Percentiles rank a stretch among this genome's conserved stretches.
Conservation (phyloP, 1,140 invertebrate species). For the Psilanteris sp. region DNA sequence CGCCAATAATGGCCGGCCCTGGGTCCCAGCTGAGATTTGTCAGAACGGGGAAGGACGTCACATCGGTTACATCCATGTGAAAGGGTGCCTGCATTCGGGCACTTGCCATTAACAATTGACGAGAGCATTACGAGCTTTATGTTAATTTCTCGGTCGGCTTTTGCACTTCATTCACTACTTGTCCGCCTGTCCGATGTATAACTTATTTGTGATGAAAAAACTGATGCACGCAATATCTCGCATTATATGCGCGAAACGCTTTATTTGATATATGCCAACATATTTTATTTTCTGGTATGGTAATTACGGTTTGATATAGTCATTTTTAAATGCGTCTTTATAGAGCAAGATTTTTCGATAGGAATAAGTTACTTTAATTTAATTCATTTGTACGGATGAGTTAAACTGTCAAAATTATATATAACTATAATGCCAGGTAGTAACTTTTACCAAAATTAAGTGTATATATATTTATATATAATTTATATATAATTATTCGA, state of each 20-base stretch:
- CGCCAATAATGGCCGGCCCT: too few species aligned
- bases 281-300: too few species aligned
- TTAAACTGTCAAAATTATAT: too few species aligned
- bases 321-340: too few species aligned
- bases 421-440: too few species aligned
- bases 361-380: too few species aligned
- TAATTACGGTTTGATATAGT: too few species aligned
- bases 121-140: constrained; percentile 22
- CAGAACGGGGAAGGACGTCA: constrained; percentile 9
- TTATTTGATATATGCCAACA: constrained; percentile 9
- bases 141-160: constrained; percentile 34
- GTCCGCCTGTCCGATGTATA: background rate
- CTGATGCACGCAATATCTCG: constrained; percentile 16
- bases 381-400: too few species aligned
- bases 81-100: background rate
- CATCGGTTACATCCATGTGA: constrained; percentile 6
- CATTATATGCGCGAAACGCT: constrained; percentile 1
- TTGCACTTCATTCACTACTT: constrained; percentile 19
- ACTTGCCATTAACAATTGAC: background rate
- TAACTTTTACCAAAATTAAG: too few species aligned
- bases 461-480: too few species aligned
- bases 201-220: background rate
- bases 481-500: too few species aligned
- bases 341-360: too few species aligned
- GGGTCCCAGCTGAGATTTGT: background rate